A percentile compares a stretch with the other conserved stretches of the same genome.
Evolutionary conservation across 1,140 invertebrate genomes (phyloP).

Genomic region (Drosophila pallidifrons): DNA sequence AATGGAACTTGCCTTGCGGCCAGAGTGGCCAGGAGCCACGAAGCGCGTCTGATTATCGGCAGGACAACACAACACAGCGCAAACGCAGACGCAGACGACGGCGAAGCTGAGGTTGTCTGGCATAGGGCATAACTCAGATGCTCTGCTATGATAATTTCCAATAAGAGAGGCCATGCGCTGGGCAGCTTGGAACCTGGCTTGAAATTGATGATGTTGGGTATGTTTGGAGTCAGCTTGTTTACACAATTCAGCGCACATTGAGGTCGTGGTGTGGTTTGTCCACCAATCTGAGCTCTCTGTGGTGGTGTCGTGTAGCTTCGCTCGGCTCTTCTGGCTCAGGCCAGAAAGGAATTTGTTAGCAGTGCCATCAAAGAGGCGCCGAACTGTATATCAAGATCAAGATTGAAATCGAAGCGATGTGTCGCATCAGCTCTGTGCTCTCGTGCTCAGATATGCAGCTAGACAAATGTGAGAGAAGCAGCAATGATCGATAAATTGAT

Average conservation of each 20-base stretch:
- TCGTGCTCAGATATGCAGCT: conserved; percentile 38
- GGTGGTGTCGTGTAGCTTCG: conserved; percentile 14
- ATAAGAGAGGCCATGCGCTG: conserved; percentile 50
- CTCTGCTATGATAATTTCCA: conserved; percentile 83
- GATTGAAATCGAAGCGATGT: conserved; percentile 71
- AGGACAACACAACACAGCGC: conserved; percentile 58
- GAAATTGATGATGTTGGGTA: conserved; percentile 82
- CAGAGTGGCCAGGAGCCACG: conserved; percentile 63
- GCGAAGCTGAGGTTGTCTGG: conserved; percentile 37
- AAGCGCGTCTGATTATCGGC: conserved; percentile 81
- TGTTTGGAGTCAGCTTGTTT: conserved; percentile 84
- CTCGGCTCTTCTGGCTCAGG: conserved; percentile 10
- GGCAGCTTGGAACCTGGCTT: conserved; percentile 20
- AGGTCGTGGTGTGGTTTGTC: conserved; percentile 57
- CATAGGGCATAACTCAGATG: conserved; percentile 83
- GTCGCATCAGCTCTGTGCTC: conserved; percentile 38
- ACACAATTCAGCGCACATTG: conserved; percentile 84
- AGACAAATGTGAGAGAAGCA: conserved; percentile 46
- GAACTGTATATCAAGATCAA: conserved; percentile 82
- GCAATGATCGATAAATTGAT: conserved; percentile 35
- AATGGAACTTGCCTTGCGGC: conserved; percentile 27
- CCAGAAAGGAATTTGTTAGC: conserved; percentile 34
- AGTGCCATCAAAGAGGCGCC: conserved; percentile 76
- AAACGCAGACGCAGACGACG: conserved; percentile 22
- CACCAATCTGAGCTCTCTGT: not conserved